Evolutionary conservation across 2,888 invertebrate species (phyloP).

Genomic region (Orthonychiurus folsomi): DNA sequence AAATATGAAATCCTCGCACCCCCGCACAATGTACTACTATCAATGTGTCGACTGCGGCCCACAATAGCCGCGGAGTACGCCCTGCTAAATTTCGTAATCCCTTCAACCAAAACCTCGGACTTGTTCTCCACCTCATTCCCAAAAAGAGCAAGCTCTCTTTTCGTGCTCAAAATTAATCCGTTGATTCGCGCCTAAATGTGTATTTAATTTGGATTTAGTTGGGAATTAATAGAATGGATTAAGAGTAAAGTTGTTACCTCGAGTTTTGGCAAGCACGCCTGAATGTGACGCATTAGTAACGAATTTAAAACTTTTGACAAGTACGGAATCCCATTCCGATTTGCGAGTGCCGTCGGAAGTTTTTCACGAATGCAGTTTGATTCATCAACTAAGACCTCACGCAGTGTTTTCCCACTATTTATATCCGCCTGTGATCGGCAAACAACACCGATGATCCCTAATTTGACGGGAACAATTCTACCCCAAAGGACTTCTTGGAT

Average conservation of each 20-base stretch:
- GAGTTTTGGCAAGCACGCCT: slow-evolving; percentile 94
- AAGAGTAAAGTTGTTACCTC: too few relatives aligned
- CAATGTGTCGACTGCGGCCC: slow-evolving; percentile 93
- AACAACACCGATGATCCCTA: slow-evolving; percentile 97
- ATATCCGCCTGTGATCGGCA: slow-evolving; percentile 96
- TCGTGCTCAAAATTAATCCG: slow-evolving; percentile 95
- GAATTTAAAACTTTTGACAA: slow-evolving; percentile 94
- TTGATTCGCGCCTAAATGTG: slow-evolving; percentile 82
- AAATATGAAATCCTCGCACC: slow-evolving; percentile 99
- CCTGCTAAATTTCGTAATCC: slow-evolving; percentile 97
- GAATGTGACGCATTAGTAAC: slow-evolving; percentile 96
- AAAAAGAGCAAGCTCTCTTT: slow-evolving; percentile 87
- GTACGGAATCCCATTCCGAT: slow-evolving; percentile 94
- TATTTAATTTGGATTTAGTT: too few relatives aligned
- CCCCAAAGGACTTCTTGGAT: slow-evolving; percentile 98
- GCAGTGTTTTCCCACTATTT: slow-evolving; percentile 44
- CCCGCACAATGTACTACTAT: slow-evolving; percentile 95
- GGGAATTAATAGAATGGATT: too few relatives aligned
- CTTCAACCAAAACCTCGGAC: slow-evolving; percentile 91
- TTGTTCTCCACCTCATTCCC: slow-evolving; percentile 96
- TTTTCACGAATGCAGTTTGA: slow-evolving; percentile 87
- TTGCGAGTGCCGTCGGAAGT: slow-evolving; percentile 91
- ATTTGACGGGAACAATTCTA: slow-evolving; percentile 92
- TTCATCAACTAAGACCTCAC: slow-evolving; percentile 87
- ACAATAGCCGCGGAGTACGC: slow-evolving; percentile 98